phyloP scores from a whole-genome alignment of 37 sponge, comb jelly and placozoan genomes.

The Diacarnus erythraeanus region DNA sequence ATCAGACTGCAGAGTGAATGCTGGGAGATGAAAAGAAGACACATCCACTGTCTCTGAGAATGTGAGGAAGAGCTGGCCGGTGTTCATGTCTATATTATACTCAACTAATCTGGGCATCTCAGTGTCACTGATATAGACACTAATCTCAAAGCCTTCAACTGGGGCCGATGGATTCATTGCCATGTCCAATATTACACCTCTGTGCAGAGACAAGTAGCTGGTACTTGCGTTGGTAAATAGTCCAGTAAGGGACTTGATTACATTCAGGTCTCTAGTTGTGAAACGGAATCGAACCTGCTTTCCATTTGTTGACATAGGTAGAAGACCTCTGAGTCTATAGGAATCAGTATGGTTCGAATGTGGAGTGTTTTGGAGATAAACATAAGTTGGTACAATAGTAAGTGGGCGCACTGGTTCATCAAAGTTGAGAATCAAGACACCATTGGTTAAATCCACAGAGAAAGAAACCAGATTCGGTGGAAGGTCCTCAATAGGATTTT shows the following conservation, averaged over 20 bases:
- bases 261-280: conserved; percentile 71
- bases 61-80: conserved; percentile 65
- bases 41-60: conserved; percentile 91
- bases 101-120: conserved; percentile 62
- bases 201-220: conserved; percentile 55
- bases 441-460: conserved; percentile 76
- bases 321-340: conserved; percentile 69
- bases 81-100: conserved; percentile 82
- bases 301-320: conserved; percentile 55
- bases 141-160: conserved; percentile 31
- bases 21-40: conserved; percentile 53
- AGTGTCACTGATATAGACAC: conserved; percentile 65
- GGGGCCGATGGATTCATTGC: conserved; percentile 75
- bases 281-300: conserved; percentile 54
- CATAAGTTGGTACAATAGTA: conserved; percentile 31
- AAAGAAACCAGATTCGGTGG: conserved; percentile 63
- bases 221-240: conserved; percentile 60
- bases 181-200: conserved; percentile 82
- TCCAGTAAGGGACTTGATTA: conserved; percentile 68
- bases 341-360: conserved; percentile 47
- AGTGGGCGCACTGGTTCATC: conserved; percentile 82
- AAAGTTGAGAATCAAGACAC: conserved; percentile 73
- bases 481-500: conserved; percentile 60
- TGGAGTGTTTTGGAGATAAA: conserved; percentile 53
- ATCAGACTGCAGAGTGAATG: conserved; percentile 64